These are phyloP conservation scores for Diadumene lineata DNA, from an alignment of 92 coral and sea anemone genomes.

Conservation along the genomic window DNA sequence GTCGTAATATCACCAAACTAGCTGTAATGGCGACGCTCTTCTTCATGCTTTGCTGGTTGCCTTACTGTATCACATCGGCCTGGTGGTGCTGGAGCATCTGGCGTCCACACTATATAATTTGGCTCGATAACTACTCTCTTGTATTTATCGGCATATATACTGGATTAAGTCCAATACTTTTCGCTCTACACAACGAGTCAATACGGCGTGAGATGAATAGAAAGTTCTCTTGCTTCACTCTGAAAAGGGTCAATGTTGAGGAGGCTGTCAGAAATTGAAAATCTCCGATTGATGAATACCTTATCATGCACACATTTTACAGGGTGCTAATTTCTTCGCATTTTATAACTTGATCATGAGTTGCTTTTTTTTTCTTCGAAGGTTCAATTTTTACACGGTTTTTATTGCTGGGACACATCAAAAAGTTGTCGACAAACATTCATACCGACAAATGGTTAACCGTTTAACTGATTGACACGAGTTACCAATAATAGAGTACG, in stretches of 20 bases:
- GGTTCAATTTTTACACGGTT: too few relatives aligned
- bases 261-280: too few relatives aligned
- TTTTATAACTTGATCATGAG: too few relatives aligned
- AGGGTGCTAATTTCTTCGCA: too few relatives aligned
- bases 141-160: not conserved
- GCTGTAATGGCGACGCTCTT: constrained; percentile 25
- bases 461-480: too few relatives aligned
- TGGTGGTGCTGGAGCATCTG: not conserved
- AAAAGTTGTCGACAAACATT: too few relatives aligned
- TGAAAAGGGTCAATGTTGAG: not conserved
- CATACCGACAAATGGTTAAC: too few relatives aligned
- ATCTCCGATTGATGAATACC: too few relatives aligned
- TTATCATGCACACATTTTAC: too few relatives aligned
- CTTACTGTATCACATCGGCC: constrained; percentile 10
- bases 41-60: constrained; percentile 54
- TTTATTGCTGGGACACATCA: too few relatives aligned
- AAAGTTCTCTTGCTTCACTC: not conserved
- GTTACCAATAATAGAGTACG: too few relatives aligned
- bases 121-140: not conserved
- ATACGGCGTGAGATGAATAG: not conserved
- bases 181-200: not conserved
- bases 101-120: not conserved
- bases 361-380: too few relatives aligned
- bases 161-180: not conserved
- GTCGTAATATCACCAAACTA: constrained; percentile 58